Evolutionary conservation across 2,113 vertebrate species (phyloP).

Genomic region (Varanus salvator): DNA sequence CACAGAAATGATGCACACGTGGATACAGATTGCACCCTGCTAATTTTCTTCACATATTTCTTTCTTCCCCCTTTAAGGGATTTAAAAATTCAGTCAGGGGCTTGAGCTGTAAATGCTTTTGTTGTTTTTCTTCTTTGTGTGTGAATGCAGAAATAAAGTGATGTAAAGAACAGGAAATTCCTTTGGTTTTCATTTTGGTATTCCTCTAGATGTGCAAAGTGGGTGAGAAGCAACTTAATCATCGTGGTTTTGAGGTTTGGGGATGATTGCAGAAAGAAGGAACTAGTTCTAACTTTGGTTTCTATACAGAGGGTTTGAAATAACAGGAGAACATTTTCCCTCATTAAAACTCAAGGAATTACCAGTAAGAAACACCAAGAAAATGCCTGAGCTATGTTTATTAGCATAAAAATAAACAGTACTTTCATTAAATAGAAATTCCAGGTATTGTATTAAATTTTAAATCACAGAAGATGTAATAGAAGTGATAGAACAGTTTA

Average conservation of each 20-base stretch:
- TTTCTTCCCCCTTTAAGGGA: constrained; percentile 19
- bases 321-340: constrained; percentile 17
- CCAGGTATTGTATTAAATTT: constrained; percentile 21
- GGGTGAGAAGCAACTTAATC: constrained; percentile 58
- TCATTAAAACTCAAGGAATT: neutral
- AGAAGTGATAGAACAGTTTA: constrained; percentile 25
- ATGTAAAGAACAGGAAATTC: constrained; percentile 51
- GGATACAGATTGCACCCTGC: fast-evolving
- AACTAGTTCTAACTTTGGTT: constrained; percentile 44
- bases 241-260: constrained; percentile 52
- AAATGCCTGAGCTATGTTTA: constrained; percentile 8
- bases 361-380: constrained; percentile 31
- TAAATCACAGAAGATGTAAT: constrained; percentile 43
- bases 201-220: constrained; percentile 52
- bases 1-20: fast-evolving
- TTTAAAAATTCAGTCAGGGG: neutral
- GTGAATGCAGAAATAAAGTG: constrained; percentile 33
- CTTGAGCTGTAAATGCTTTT: constrained; percentile 25
- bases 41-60: constrained; percentile 2
- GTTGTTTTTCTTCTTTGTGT: neutral
- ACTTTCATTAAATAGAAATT: constrained; percentile 54
- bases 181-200: constrained; percentile 28
- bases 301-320: constrained; percentile 29
- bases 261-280: constrained; percentile 44
- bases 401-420: constrained; percentile 46